Percentiles rank a stretch among this genome's conserved stretches.
Conservation (phyloP, 2,888 invertebrate species). For the Cephus nigrinus region DNA sequence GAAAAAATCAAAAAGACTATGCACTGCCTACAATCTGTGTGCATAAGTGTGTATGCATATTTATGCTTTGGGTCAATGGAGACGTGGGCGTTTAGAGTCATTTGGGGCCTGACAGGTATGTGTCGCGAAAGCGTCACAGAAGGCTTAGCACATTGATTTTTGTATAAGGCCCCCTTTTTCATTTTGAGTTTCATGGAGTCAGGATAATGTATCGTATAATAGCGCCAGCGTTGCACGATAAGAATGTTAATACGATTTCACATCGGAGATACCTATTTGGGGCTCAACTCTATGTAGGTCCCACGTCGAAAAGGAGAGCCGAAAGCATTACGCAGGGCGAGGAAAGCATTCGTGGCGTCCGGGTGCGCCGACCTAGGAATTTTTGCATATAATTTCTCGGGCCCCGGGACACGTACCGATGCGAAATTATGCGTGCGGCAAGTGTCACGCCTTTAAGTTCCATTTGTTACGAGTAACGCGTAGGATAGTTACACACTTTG, state of each 20-base stretch:
- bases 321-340: constrained; percentile 24
- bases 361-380: constrained; percentile 36
- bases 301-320: constrained; percentile 21
- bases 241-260: constrained; percentile 37
- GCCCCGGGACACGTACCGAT: not conserved
- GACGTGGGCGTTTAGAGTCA: not conserved
- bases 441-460: not conserved
- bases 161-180: not conserved
- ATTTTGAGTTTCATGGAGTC: not conserved
- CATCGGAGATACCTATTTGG: constrained; percentile 18
- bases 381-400: constrained; percentile 30
- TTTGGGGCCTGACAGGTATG: not conserved
- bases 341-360: constrained; percentile 35
- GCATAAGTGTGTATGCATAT: not conserved
- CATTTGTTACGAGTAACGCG: not conserved
- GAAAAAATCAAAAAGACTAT: not conserved
- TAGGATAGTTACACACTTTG: not conserved
- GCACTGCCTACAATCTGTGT: not conserved
- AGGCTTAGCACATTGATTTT: not conserved
- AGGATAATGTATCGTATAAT: constrained; percentile 5
- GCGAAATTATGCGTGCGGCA: not conserved
- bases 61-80: not conserved
- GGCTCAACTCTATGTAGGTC: constrained; percentile 22
- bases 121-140: not conserved
- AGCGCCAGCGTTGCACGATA: constrained; percentile 8